Base-by-base conservation (phyloP, 2,888 invertebrate species). In the Pyrrhia umbra region DNA sequence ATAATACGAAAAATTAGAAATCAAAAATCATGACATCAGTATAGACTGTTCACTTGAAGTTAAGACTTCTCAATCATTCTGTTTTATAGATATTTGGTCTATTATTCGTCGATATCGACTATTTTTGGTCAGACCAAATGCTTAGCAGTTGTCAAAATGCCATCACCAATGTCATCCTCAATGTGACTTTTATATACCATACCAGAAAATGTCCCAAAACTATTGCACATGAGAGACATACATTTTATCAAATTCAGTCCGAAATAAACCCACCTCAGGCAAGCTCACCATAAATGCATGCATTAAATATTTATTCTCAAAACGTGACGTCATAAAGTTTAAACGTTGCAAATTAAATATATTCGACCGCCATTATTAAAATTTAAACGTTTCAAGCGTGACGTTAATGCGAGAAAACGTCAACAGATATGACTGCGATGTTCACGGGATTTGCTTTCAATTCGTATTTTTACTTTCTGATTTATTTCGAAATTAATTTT, bases 311-410 rank as follows among this genome's bases (percentile, higher is more conserved):
- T 70, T 59, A 75, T 60, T 20, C n/a, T 40, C 42, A 37, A 64
- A 70, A 78, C 79, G 79, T 75, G 79, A 78, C 58, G 55, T 61
- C 55, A 71, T 78, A 75, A 76, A 63, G 58, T 70, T 63, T 58
- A 63, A 69, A 63, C 58, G 56, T 43, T 61, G 43, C 54, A 69
- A 66, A 78, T 76, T 78, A 63, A 78, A 76, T 63, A 76, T 63
- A 66, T 70, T 66, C 58, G 47, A 58, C 66, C 62, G 62, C 45
- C 43, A 52, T 70, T 63, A 69, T 77, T 74, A 68, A 60, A 70
- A 67, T 59, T 58, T 56, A 61, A 59, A 60, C 39, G 58, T 47
- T 63, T 42, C 37, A 75, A 59, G 63, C 78, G 67, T 70, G 66
- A 70, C 62, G 63, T 63, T 55, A 57, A 73, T 65, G 43, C 45